Evolutionary conservation across 2,113 vertebrate genomes (phyloP).

Genomic region (Mobula hypostoma): DNA sequence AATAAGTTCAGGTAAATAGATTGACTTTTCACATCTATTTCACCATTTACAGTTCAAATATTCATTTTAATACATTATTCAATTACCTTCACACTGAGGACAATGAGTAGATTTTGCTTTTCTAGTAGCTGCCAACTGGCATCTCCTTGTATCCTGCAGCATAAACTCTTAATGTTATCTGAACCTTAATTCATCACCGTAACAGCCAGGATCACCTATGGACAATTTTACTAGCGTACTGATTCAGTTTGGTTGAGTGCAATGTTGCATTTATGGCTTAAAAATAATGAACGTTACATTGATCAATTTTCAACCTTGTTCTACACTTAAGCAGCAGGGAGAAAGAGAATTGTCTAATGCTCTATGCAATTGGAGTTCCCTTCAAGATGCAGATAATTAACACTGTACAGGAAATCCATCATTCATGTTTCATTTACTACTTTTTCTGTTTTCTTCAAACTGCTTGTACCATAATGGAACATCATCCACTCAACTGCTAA

Average conservation of each 20-base stretch:
- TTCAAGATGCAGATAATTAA: not conserved
- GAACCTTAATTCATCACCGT: conserved; percentile 26
- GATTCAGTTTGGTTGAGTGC: conserved; percentile 17
- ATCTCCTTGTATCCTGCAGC: conserved; percentile 18
- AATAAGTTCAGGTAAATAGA: not conserved
- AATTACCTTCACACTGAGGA: not conserved
- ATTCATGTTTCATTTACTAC: conserved; percentile 10
- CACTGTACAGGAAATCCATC: not conserved
- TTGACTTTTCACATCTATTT: not conserved
- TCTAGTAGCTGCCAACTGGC: conserved; percentile 28
- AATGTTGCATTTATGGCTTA: not conserved
- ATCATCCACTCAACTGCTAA: not conserved
- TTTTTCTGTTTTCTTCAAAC: conserved; percentile 8
- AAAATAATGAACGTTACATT: not conserved
- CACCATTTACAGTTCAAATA: not conserved
- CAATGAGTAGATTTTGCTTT: not conserved
- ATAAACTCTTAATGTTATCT: conserved; percentile 8
- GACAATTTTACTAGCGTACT: conserved; percentile 7
- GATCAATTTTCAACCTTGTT: not conserved
- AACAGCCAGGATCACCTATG: conserved; percentile 18
- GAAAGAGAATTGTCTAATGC: not conserved
- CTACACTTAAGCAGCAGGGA: not conserved
- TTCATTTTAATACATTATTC: conserved; percentile 8
- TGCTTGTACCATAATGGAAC: not conserved
- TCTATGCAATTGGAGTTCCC: not conserved